These are phyloP conservation scores for Phodopus roborovskii DNA, from an alignment of 2,113 vertebrate genomes.

Conservation along the genomic window DNA sequence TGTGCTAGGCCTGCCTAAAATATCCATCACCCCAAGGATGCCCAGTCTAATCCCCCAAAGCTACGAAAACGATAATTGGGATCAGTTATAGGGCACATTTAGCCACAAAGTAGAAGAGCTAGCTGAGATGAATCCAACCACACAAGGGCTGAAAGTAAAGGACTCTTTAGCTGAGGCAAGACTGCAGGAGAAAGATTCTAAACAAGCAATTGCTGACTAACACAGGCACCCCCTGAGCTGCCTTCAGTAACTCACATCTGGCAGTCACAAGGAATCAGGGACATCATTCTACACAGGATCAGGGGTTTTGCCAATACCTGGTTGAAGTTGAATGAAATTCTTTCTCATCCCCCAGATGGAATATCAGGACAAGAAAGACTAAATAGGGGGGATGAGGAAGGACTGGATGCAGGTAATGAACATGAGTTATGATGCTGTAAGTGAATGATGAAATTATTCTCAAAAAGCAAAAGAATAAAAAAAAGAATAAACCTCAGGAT, in stretches of 20 bases:
- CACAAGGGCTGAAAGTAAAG: neutral
- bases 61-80: neutral
- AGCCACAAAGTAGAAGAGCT: neutral
- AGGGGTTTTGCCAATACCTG: neutral
- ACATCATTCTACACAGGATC: neutral
- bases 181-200: neutral
- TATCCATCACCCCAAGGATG: neutral
- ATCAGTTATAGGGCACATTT: neutral
- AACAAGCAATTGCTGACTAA: neutral
- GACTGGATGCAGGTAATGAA: neutral
- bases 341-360: neutral
- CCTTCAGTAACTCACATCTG: neutral
- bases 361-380: neutral
- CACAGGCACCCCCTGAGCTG: neutral
- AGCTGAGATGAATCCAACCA: neutral
- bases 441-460: neutral
- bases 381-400: neutral
- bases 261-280: neutral
- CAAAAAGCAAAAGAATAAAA: too few species aligned
- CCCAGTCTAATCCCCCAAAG: neutral
- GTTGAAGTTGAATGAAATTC: neutral
- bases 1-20: slow-evolving; percentile 16
- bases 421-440: neutral
- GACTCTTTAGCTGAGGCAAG: neutral
- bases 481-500: neutral